Evolutionary conservation across 2,888 invertebrate species (phyloP), one percentile per base, ranked within the genome.

Genomic region (Xestoiulus laeticollis): DNA sequence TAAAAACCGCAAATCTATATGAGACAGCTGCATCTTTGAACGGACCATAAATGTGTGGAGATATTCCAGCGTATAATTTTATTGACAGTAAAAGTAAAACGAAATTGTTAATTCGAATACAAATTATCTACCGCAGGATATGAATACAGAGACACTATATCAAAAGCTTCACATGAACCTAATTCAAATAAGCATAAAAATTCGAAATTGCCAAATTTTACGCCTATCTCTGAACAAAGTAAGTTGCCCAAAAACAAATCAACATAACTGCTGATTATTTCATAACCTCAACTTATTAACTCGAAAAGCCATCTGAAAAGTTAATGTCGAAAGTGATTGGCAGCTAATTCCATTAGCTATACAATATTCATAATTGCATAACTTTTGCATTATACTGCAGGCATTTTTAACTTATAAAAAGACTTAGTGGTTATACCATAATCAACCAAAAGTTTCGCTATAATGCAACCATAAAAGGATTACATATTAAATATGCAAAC

Each of bases 1-100:
- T 78, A 78, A 78, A 78, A 26, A 30, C 78, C 78, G 78, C 78
- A 78, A 78, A 78, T 78, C 78, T 78, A 78, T 78, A 78, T 16
- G 78, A 30, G 78, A 32, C 78, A 30, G 78, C 30, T 32, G 30
- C 78, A 78, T 78, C 78, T 30, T 78, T 32, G 30, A 30, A 78
- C 30, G 26, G 10, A 78, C 78, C 78, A 78, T 78, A 78, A 32
- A 78, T 78, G 26, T 30, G 30, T 3, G 30, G 16, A 78, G 30
- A 30, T 26, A 68, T 78, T 78, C 16, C 78, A 78, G 30, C 30
- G 78, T 78, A 78, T 78, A 78, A 78, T 78, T 32, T 78, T 32
- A 78, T 78, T 30, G 78, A 78, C 30, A 30, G 78, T 78, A 78
- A 26, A 14, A 78, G 30, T 32, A 78, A 68, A 78, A 30, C 14